Percentiles rank a stretch among this genome's conserved stretches.
phyloP scores from a whole-genome alignment of 2,797 vertebrate genomes.

The Galagoides demidoff region DNA sequence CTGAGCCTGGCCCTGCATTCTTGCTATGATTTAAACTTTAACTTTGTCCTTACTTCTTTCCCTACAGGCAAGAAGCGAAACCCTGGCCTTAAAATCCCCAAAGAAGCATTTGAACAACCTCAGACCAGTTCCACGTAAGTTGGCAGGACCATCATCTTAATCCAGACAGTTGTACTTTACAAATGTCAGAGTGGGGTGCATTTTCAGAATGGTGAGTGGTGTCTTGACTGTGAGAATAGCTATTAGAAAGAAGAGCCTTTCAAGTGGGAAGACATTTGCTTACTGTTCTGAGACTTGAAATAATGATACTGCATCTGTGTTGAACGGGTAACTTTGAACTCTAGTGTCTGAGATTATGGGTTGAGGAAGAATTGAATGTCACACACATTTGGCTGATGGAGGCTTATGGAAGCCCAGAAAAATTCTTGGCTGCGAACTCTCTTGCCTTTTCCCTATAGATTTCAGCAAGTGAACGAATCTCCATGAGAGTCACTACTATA shows the following conservation, averaged over 20 bases:
- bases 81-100: slow-evolving; percentile 93
- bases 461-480: background rate
- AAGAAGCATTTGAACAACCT: slow-evolving; percentile 95
- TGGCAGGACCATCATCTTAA: background rate
- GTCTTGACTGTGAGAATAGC: background rate
- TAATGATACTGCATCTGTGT: background rate
- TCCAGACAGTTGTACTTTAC: background rate
- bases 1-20: background rate
- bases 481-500: background rate
- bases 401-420: background rate
- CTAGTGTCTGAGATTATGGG: background rate
- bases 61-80: slow-evolving; percentile 93
- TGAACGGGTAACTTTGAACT: background rate
- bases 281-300: background rate
- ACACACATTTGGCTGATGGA: background rate
- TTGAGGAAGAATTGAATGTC: background rate
- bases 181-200: background rate
- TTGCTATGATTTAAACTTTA: background rate
- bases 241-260: background rate
- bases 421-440: no score
- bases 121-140: slow-evolving; percentile 93
- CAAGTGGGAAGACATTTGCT: background rate
- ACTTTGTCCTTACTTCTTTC: slow-evolving; percentile 69
- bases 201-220: background rate
- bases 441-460: slow-evolving; percentile 8